A percentile compares a stretch with the other conserved stretches of the same genome.
These are phyloP conservation scores for Trichopria drosophilae DNA, from an alignment of 2,888 invertebrate species.

Conservation along the genomic window DNA sequence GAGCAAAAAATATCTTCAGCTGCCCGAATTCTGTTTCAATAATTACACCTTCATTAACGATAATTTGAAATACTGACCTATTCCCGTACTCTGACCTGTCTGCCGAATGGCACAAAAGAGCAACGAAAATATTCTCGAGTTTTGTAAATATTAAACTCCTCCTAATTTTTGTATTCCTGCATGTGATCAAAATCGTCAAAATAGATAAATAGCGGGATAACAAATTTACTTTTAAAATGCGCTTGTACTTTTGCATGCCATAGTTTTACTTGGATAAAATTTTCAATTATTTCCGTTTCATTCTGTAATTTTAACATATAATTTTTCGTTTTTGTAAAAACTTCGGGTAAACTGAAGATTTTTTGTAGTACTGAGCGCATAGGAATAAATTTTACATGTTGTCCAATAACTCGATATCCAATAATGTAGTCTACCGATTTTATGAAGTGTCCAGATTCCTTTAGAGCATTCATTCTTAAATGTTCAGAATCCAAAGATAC, in stretches of 20 bases:
- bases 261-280: constrained; percentile 20
- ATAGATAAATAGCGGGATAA: constrained; percentile 27
- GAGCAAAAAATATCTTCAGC: constrained; percentile 29
- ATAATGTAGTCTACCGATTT: constrained; percentile 8
- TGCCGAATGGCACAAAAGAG: constrained; percentile 16
- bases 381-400: constrained; percentile 19
- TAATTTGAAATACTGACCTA: constrained; percentile 11
- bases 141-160: constrained; percentile 20
- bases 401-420: constrained; percentile 13
- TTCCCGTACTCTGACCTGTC: constrained; percentile 19
- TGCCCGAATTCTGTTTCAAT: constrained; percentile 11
- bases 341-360: constrained; percentile 15
- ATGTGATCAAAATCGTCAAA: constrained; percentile 22
- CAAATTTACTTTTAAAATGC: constrained; percentile 17
- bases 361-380: constrained; percentile 14
- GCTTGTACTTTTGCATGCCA: constrained; percentile 17
- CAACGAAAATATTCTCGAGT: constrained; percentile 23
- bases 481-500: constrained; percentile 11
- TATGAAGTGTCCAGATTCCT: constrained; percentile 14
- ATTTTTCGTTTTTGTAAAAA: neutral
- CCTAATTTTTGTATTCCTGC: constrained; percentile 24
- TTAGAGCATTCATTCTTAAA: constrained; percentile 14
- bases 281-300: constrained; percentile 10
- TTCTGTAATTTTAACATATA: constrained; percentile 13
- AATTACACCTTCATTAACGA: constrained; percentile 23